Evolutionary conservation across 2,888 invertebrate species (phyloP).

Genomic region (Arge pagana): DNA sequence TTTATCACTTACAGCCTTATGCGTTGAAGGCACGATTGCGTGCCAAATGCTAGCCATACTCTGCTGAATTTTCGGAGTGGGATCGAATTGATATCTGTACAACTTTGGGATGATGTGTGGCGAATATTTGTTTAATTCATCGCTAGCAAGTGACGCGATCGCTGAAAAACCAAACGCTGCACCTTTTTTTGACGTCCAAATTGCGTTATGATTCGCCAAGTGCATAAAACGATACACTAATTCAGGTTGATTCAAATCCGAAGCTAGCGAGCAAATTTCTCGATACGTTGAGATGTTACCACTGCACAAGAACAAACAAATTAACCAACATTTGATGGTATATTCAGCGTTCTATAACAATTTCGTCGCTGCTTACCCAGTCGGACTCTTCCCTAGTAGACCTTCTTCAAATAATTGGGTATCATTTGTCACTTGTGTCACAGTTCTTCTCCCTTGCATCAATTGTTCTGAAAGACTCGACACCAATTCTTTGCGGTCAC

Average conservation of each 20-base stretch:
- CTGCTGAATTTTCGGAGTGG: constrained; percentile 87
- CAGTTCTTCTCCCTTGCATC: constrained; percentile 76
- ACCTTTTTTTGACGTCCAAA: constrained; percentile 94
- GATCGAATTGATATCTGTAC: constrained; percentile 89
- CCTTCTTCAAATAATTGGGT: constrained; percentile 90
- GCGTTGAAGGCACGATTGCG: constrained; percentile 82
- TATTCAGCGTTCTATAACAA: too few relatives aligned
- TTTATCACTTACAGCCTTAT: constrained; percentile 71
- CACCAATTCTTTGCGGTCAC: constrained; percentile 73
- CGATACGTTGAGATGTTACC: constrained; percentile 91
- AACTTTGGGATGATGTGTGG: constrained; percentile 86
- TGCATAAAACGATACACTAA: constrained; percentile 96
- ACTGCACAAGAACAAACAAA: constrained; percentile 60
- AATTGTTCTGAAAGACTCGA: constrained; percentile 81
- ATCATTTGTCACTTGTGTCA: constrained; percentile 76
- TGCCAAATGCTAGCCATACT: constrained; percentile 96
- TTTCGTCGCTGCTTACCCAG: constrained; percentile 77
- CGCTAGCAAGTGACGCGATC: constrained; percentile 82
- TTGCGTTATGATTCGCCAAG: constrained; percentile 90
- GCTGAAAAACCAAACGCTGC: constrained; percentile 92
- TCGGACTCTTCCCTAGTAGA: constrained; percentile 82
- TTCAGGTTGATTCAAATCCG: constrained; percentile 93
- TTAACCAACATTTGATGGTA: too few relatives aligned
- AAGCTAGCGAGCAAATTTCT: constrained; percentile 90
- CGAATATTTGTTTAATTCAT: constrained; percentile 79